These are phyloP conservation scores for Mungos mungo DNA, from an alignment of 2,113 vertebrate species.

Conservation along the genomic window DNA sequence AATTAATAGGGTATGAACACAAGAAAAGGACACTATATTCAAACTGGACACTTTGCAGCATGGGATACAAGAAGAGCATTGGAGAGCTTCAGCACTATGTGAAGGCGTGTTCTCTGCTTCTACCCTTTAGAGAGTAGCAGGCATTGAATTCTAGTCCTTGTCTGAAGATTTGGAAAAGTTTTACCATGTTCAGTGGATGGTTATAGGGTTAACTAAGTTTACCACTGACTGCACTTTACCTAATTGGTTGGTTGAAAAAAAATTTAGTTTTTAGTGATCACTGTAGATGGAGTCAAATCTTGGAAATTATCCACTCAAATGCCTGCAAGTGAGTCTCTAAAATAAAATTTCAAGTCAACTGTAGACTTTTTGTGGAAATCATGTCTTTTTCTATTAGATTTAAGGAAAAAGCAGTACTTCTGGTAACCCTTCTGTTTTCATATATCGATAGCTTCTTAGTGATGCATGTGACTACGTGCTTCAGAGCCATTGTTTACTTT, in stretches of 20 bases:
- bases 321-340: background rate
- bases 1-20: background rate
- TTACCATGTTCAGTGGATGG: background rate
- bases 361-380: background rate
- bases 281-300: background rate
- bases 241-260: background rate
- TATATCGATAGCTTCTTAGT: background rate
- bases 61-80: background rate
- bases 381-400: constrained; percentile 1
- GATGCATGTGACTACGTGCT: background rate
- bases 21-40: background rate
- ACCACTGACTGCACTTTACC: background rate
- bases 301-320: background rate
- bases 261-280: background rate
- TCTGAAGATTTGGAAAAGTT: background rate
- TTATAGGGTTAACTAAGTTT: background rate
- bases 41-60: background rate
- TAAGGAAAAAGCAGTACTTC: background rate
- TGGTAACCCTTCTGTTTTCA: background rate
- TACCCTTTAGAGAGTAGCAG: background rate
- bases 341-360: background rate
- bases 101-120: background rate
- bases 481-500: constrained; percentile 22
- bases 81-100: accelerated
- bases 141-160: background rate